These are phyloP conservation scores for Antechinus flavipes DNA, from an alignment of 2,113 vertebrate genomes.

Conservation along the genomic window DNA sequence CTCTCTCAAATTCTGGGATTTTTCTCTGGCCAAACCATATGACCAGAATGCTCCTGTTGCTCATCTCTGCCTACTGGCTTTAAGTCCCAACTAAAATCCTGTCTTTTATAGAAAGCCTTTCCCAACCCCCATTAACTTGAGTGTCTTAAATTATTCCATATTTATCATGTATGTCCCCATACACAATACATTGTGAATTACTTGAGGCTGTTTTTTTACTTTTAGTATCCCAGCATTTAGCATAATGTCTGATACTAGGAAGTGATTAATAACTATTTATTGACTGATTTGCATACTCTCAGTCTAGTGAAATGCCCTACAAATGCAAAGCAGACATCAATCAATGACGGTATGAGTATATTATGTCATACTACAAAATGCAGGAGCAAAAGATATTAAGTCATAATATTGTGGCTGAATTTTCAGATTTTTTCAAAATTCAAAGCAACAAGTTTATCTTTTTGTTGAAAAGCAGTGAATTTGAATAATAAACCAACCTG, in stretches of 20 bases:
- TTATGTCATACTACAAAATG: background rate
- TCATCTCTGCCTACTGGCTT: background rate
- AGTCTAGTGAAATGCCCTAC: background rate
- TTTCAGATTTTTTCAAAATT: background rate
- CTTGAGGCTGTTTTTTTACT: background rate
- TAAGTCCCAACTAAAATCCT: background rate
- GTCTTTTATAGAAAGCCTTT: background rate
- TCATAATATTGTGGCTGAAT: background rate
- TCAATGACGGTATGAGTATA: background rate
- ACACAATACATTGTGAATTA: background rate
- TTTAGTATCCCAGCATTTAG: background rate
- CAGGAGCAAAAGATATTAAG: background rate
- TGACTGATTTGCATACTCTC: constrained; percentile 1
- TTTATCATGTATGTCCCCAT: background rate
- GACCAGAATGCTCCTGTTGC: background rate
- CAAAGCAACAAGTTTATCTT: background rate
- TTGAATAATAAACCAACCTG: constrained; percentile 9
- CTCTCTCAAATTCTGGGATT: background rate
- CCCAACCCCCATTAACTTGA: background rate
- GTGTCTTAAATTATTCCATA: background rate
- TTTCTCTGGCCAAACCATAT: background rate
- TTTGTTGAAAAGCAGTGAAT: background rate
- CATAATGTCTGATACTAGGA: background rate
- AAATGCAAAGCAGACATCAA: background rate
- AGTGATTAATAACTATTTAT: background rate